Conservation (phyloP, 2,113 vertebrate species). For the Atractosteus spatula region DNA sequence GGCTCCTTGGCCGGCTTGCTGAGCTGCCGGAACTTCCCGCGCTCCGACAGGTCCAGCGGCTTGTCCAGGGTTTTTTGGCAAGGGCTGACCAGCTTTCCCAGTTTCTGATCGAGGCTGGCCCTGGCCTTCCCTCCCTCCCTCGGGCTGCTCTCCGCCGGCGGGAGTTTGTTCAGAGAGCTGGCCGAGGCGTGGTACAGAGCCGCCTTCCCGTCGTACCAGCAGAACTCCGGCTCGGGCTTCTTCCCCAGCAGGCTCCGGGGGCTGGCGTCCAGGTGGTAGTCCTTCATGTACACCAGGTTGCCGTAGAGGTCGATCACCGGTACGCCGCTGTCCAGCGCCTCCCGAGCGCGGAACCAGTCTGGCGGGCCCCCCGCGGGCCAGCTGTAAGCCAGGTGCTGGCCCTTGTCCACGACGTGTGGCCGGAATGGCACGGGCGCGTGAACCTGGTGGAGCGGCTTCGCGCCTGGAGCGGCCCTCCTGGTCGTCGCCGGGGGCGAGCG, state of each 20-base stretch:
- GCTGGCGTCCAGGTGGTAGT: conserved; percentile 18
- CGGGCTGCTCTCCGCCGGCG: conserved; percentile 29
- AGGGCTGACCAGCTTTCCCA: no score
- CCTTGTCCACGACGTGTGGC: conserved; percentile 51
- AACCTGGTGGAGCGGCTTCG: conserved; percentile 36
- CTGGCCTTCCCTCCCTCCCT: conserved; percentile 29
- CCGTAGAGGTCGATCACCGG: conserved; percentile 24
- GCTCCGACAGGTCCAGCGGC: conserved; percentile 65
- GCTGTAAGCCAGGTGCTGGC: conserved; percentile 25
- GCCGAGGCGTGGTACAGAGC: neutral
- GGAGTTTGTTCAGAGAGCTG: conserved; percentile 31
- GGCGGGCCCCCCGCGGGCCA: conserved; percentile 51
- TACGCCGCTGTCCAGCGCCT: conserved; percentile 15
- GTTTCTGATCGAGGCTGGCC: neutral
- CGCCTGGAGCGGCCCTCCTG: conserved; percentile 12
- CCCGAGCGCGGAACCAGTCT: conserved; percentile 43
- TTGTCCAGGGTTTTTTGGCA: conserved; percentile 30
- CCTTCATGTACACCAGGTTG: conserved; percentile 22
- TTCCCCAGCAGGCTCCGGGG: neutral
- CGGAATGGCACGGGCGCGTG: conserved; percentile 53
- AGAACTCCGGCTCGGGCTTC: conserved; percentile 17
- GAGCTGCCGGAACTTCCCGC: conserved; percentile 41
- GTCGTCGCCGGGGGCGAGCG: no score
- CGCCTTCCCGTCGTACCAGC: conserved; percentile 28
- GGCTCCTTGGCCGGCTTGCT: conserved; percentile 5